These are phyloP conservation scores for Clusia tigrina DNA, from an alignment of 2,888 invertebrate species.

Conservation along the genomic window DNA sequence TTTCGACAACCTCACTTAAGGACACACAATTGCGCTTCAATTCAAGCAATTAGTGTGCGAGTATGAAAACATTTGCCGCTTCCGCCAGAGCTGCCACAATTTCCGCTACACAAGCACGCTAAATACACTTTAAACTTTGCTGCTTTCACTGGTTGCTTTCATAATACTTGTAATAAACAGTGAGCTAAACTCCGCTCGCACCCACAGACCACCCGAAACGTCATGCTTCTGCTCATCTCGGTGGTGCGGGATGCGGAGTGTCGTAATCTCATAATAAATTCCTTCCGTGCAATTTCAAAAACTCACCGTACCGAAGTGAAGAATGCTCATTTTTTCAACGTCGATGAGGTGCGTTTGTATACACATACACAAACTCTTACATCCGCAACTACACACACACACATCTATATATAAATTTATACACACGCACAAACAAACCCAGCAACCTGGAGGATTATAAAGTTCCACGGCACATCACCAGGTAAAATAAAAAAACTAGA, in stretches of 20 bases:
- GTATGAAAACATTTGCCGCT: not conserved
- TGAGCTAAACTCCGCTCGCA: too few species aligned
- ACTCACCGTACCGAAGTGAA: slow-evolving; percentile 26
- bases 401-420: too few species aligned
- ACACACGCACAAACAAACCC: too few species aligned
- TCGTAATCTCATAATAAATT: slow-evolving; percentile 42
- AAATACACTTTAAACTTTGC: not conserved
- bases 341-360: slow-evolving; percentile 22
- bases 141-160: too few species aligned
- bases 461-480: not conserved
- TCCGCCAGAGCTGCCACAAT: slow-evolving; percentile 14
- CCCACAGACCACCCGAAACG: not conserved
- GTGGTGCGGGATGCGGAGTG: slow-evolving; percentile 6
- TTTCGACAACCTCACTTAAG: too few species aligned
- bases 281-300: slow-evolving; percentile 40
- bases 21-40: too few species aligned
- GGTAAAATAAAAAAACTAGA: not conserved
- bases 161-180: too few species aligned
- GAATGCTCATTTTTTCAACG: slow-evolving; percentile 22
- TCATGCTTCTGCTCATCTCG: not conserved
- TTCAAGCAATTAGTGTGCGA: too few species aligned
- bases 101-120: slow-evolving; percentile 4
- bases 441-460: slow-evolving; percentile 20
- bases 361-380: too few species aligned
- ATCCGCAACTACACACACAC: too few species aligned